Conservation (phyloP, 2,113 vertebrate genomes). For the Hystrix brachyura region DNA sequence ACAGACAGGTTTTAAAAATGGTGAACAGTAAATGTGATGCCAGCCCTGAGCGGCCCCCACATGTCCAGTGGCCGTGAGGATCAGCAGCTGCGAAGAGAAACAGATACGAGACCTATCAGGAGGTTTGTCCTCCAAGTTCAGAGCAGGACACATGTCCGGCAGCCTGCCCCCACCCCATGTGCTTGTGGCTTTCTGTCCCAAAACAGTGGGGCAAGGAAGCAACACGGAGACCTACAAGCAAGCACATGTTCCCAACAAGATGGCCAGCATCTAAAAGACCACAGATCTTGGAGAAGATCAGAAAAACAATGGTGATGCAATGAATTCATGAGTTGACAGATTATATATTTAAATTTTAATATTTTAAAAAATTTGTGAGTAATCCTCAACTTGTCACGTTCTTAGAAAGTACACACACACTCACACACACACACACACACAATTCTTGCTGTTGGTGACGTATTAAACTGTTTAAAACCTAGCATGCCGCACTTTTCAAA, state of each 20-base stretch:
- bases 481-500: neutral
- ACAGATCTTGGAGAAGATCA: accelerated
- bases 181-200: neutral
- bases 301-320: neutral
- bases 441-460: neutral
- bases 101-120: accelerated
- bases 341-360: neutral
- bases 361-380: neutral
- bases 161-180: neutral
- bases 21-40: neutral
- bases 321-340: neutral
- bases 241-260: neutral
- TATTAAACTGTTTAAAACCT: neutral
- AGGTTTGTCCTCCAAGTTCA: neutral
- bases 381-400: neutral
- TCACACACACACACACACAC: neutral
- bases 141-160: neutral
- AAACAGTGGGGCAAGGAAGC: neutral
- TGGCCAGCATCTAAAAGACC: neutral
- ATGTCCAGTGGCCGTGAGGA: accelerated
- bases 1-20: neutral
- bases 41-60: accelerated
- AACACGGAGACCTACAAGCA: neutral
- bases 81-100: neutral
- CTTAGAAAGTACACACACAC: neutral